Evolutionary conservation across 2,797 vertebrate species (phyloP), one percentile per base, ranked within the genome.

Genomic region (Clarias platycephalus): DNA sequence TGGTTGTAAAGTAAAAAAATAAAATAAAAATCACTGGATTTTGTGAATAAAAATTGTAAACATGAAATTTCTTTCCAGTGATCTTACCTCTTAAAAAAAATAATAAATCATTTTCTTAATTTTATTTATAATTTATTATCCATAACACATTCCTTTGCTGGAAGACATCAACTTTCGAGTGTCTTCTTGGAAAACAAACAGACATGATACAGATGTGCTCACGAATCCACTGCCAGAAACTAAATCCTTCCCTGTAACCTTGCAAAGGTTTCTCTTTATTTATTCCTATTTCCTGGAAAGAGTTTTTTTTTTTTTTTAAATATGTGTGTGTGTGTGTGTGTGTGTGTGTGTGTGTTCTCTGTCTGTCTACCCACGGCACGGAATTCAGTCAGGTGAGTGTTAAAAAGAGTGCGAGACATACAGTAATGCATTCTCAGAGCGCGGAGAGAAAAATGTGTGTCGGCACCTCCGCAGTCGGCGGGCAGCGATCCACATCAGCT

Each of bases 391-490:
- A 82, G 67, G 80, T 67, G 31, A 64, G 66, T n/a, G 28, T 82
- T 80, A 83, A 44, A 85, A 77, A 80, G 66, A 81, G 78, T 58
- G 74, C 2, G 66, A 83, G 85, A 83, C 85, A 70, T 31, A n/a
- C n/a, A n/a, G n/a, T n/a, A 40, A 62, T 76, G 49, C n/a, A 31
- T 71, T 81, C 20, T 26, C 34, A 26, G 26, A 40, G 72, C 68
- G 71, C 53, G 15, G 71, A 85, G 72, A 85, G 62, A n/a, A 76
- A 81, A 76, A 77, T 49, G 53, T 82, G 84, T 71, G 80, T 82
- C 53, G 84, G 74, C 80, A 58, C 70, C 40, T 82, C 57, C 71
- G 12, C 55, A 28, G 44, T 74, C 37, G 20, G 53, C 49, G 34
- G 75, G 67, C 81, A 6, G 3, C 26, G 28, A 64, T 64, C 66